Percentiles rank a stretch among this genome's conserved stretches.
These are phyloP conservation scores for Ooceraea biroi DNA, from an alignment of 1,140 invertebrate species.

Conservation along the genomic window DNA sequence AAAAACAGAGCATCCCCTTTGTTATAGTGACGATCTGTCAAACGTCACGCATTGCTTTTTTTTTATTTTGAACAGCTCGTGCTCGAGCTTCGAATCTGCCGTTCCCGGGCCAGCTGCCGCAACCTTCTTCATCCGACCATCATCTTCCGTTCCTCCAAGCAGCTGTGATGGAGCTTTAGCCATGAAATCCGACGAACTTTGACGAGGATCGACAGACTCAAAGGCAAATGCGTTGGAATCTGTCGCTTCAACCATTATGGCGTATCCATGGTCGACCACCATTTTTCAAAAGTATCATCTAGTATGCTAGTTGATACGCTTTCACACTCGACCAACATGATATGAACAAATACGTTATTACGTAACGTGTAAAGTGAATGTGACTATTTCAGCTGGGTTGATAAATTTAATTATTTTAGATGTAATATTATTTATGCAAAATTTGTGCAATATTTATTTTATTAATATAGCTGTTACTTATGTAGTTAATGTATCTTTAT, in stretches of 20 bases:
- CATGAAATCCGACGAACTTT: conserved; percentile 79
- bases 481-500: not conserved
- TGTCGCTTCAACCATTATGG: conserved; percentile 41
- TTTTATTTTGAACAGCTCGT: conserved; percentile 72
- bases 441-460: not conserved
- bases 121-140: conserved; percentile 70
- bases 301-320: conserved; percentile 29
- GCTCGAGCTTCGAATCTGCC: conserved; percentile 48
- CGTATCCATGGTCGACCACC: conserved; percentile 30
- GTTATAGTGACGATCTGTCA: conserved; percentile 80
- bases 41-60: conserved; percentile 83
- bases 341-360: not conserved
- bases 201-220: conserved; percentile 80
- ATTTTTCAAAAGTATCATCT: conserved; percentile 68
- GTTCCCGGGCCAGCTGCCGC: conserved; percentile 77
- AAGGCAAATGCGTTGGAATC: conserved; percentile 68
- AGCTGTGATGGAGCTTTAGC: conserved; percentile 72
- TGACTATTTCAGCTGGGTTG: not conserved
- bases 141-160: conserved; percentile 65
- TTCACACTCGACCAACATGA: conserved; percentile 8
- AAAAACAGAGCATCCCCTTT: conserved; percentile 66
- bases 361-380: not conserved
- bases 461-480: not conserved
- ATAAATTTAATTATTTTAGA: not conserved
- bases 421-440: not conserved